Evolutionary conservation across 2,113 vertebrate species (phyloP).

Genomic region (Heterochromis multidens): DNA sequence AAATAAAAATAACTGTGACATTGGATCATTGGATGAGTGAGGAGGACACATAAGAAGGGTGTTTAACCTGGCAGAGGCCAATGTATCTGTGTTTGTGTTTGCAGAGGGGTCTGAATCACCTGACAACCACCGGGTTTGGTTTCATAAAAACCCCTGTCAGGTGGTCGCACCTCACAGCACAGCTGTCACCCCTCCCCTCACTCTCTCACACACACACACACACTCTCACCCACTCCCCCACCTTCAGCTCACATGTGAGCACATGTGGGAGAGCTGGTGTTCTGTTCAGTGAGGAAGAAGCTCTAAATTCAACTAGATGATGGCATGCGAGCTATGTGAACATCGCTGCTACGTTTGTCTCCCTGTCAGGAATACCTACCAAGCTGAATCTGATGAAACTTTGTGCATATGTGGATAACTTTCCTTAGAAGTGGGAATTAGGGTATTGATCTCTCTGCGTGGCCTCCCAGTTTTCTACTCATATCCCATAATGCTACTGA

Average conservation of each 20-base stretch:
- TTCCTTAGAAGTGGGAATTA: no score
- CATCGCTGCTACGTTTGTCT: rapidly evolving
- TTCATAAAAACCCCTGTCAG: conserved; percentile 51
- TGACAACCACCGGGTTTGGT: conserved; percentile 64
- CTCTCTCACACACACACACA: neutral
- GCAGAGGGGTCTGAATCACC: conserved; percentile 56
- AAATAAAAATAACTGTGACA: neutral
- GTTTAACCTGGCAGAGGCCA: neutral
- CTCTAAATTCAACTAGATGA: neutral
- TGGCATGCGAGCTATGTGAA: neutral
- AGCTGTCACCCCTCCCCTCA: neutral
- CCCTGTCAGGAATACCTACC: neutral
- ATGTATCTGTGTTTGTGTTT: neutral
- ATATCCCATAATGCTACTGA: neutral
- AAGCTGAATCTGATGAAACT: neutral
- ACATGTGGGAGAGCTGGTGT: conserved; percentile 40
- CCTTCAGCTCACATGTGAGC: conserved; percentile 47
- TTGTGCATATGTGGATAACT: neutral
- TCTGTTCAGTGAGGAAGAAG: neutral
- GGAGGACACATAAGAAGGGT: neutral
- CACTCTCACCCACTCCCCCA: conserved; percentile 1
- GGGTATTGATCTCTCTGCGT: neutral
- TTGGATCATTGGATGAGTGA: neutral
- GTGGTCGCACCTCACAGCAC: conserved; percentile 38
- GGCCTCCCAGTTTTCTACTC: neutral